Conservation (phyloP, 2,113 vertebrate genomes). For the Illadopsis cleaveri region DNA sequence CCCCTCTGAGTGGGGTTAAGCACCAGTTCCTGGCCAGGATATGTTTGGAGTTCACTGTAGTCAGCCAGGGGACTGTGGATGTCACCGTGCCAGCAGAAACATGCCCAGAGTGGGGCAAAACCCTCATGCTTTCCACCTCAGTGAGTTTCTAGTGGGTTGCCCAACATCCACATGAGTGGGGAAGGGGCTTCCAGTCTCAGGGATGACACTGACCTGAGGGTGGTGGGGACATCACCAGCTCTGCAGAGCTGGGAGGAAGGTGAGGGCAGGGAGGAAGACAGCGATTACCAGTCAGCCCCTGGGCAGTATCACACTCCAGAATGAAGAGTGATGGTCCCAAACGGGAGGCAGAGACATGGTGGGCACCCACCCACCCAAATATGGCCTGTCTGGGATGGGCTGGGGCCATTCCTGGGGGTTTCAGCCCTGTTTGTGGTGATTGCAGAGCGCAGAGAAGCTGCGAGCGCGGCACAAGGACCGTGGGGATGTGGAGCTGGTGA, state of each 20-base stretch:
- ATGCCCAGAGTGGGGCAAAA: not conserved
- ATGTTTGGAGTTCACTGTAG: accelerated
- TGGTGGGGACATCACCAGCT: not conserved
- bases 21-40: accelerated
- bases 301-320: accelerated
- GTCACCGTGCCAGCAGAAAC: not conserved
- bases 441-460: not conserved
- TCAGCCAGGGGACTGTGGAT: not conserved
- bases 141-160: not conserved
- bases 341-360: accelerated
- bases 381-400: not conserved
- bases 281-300: not conserved
- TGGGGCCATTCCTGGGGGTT: not conserved
- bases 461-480: not conserved
- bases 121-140: not conserved
- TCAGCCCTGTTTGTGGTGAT: not conserved
- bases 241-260: too few relatives aligned
- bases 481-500: not conserved
- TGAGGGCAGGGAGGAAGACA: not conserved
- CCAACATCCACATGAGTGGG: not conserved
- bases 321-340: not conserved
- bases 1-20: not conserved
- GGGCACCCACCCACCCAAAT: too few relatives aligned
- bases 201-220: not conserved
- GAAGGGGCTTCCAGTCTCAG: not conserved